These are phyloP conservation scores for Formica exsecta DNA, from an alignment of 1,140 invertebrate species.

Conservation along the genomic window DNA sequence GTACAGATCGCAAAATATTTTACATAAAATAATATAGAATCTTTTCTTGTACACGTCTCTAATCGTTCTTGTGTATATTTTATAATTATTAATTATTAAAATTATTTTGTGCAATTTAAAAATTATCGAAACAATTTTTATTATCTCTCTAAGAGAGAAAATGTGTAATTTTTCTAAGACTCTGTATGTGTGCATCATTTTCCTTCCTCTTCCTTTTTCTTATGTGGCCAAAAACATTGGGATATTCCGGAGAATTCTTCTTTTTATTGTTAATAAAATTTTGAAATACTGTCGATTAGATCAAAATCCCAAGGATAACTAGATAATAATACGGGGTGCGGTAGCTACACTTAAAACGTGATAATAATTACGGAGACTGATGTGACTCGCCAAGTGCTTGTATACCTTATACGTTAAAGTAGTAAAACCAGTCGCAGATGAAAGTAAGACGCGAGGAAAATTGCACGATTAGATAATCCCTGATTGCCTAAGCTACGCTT, in stretches of 20 bases:
- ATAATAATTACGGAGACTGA: constrained; percentile 64
- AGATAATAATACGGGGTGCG: neutral
- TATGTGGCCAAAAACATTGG: neutral
- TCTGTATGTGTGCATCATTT: neutral
- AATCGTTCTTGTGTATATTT: no score
- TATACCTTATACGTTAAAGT: constrained; percentile 39
- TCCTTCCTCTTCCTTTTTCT: neutral
- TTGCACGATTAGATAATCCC: constrained; percentile 68
- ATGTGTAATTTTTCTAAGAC: neutral
- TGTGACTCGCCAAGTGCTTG: constrained; percentile 39
- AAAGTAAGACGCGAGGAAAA: constrained; percentile 69
- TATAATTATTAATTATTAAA: no score
- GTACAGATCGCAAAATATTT: neutral
- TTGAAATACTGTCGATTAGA: constrained; percentile 24
- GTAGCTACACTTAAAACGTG: constrained; percentile 39
- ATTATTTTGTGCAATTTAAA: no score
- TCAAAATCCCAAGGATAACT: constrained; percentile 16
- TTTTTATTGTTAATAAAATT: neutral
- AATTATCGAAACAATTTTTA: no score
- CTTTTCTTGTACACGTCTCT: no score
- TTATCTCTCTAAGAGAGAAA: no score
- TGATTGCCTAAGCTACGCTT: constrained; percentile 10
- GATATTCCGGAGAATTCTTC: neutral
- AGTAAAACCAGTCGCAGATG: constrained; percentile 66
- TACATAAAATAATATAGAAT: neutral